Evolutionary conservation across 2,888 invertebrate species (phyloP), one percentile per base, ranked within the genome.

Genomic region (Synergus laeviventris): DNA sequence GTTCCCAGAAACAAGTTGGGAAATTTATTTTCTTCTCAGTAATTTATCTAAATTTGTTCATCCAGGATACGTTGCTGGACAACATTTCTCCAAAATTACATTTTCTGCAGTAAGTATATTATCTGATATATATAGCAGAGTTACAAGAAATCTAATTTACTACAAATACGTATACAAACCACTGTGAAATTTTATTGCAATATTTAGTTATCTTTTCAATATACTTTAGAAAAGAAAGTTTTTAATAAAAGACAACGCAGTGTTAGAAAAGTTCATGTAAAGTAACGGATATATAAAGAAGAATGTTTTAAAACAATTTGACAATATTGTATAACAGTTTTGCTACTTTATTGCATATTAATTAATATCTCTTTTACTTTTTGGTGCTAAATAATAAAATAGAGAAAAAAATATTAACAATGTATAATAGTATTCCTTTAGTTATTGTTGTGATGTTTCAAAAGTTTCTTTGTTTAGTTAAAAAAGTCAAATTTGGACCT

Each of bases 91-190:
- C 2, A 16, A 60, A 60, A 60, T 60, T 31, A 84, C 82, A 76
- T 76, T 82, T 84, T 81, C 83, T 81, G 79, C 83, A 80, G 81
- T 85, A 83, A 86, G 83, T 86, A 85, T 83, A n/a, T n/a, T 49
- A 49, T 49, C n/a, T n/a, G 9, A n/a, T 49, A 49, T 7, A 45
- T 16, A 16, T n/a, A 49, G n/a, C 2, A n/a, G 8, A 49, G n/a
- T 49, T 49, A 9, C n/a, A 9, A 49, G n/a, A 49, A 49, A 9
- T n/a, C 2, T 49, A 8, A n/a, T 9, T 9, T n/a, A n/a, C n/a
- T 49, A 8, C 16, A 49, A 1, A n/a, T n/a, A 7, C 8, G 7
- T 49, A n/a, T 9, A n/a, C 2, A 2, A n/a, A 45, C 0, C n/a
- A 45, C 16, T 45, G 42, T 42, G 31, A 45, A 16, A 45, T 45